Base-by-base conservation (phyloP, 64 coral and sea anemone genomes). In the Stylophora pistillata region DNA sequence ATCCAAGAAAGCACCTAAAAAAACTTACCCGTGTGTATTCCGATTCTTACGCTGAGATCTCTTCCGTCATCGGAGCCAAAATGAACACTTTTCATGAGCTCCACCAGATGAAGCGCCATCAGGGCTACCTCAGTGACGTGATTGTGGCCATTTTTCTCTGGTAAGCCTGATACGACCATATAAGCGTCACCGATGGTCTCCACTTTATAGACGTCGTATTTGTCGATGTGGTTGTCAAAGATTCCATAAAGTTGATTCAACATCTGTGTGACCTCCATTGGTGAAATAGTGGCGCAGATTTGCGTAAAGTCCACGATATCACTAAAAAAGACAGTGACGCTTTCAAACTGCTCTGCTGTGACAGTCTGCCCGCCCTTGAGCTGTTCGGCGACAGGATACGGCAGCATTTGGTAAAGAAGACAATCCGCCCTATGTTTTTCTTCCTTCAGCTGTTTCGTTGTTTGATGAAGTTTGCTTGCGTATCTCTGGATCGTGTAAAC, bases 261-360 rank as follows among this genome's bases (percentile, higher is more conserved):
- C 93, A 94, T 94, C 5, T 75, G 71, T 13, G 93, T 94, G 29
- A 94, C 93, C 23, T 89, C 81, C 72, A 94, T 94, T 0, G 93
- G 93, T 17, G 93, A 81, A 34, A 94, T 90, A 28, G 18, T 86
- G 5, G 94, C 74, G 59, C 94, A 96, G 27, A 96, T 96, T 68
- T 89, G 88, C 17, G 94, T 96, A 69, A 96, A 96, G 61, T 89
- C 85, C 2, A 96, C 94, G 29, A 96, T 96, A 56, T 96, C 94
- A 56, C 85, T 89, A 74, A 96, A 96, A 37, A 85, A 96, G 15
- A 96, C 94, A 23, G 94, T 96, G 28, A 96, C 94, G 60, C 86
- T 92, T 31, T 96, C 94, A 74, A 96, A 96, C 71, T 96, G 76
- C 52, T 96, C 90, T 28, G 94, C 86, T 27, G 23, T 29, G 16